These are phyloP conservation scores for Apamea monoglypha DNA, from an alignment of 2,888 invertebrate species.

Conservation along the genomic window DNA sequence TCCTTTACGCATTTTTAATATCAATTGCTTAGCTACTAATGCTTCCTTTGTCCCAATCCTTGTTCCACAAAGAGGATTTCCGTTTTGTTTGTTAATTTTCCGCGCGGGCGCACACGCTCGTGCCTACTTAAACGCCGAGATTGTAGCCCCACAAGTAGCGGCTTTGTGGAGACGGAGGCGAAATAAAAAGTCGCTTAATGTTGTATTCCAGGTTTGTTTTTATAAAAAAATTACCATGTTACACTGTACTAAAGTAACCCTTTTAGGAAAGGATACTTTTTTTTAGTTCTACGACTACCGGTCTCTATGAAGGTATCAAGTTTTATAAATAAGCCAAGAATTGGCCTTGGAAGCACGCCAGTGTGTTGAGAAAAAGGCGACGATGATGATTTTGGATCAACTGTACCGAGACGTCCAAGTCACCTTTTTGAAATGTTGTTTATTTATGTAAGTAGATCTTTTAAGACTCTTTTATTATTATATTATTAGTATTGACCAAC, in stretches of 20 bases:
- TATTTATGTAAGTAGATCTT: too few relatives aligned
- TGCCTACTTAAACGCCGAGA: conserved; percentile 57
- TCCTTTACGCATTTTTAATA: conserved; percentile 55
- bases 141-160: conserved; percentile 49
- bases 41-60: conserved; percentile 51
- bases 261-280: background rate
- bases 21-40: conserved; percentile 63
- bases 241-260: background rate
- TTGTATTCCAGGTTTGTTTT: conserved; percentile 12
- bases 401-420: background rate
- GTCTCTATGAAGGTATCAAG: background rate
- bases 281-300: background rate
- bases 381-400: background rate
- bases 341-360: background rate
- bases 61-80: conserved; percentile 75
- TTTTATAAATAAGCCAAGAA: background rate
- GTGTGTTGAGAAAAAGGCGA: background rate
- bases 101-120: conserved; percentile 75
- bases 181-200: conserved; percentile 33
- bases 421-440: background rate
- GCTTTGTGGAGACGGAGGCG: conserved; percentile 37
- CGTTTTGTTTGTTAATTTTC: conserved; percentile 82
- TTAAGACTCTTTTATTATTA: too few relatives aligned
- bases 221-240: conserved; percentile 1
- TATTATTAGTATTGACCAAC: too few relatives aligned